A percentile compares a stretch with the other conserved stretches of the same genome.
Conservation (phyloP, 1,140 invertebrate species). For the Zaprionus nigranus region DNA sequence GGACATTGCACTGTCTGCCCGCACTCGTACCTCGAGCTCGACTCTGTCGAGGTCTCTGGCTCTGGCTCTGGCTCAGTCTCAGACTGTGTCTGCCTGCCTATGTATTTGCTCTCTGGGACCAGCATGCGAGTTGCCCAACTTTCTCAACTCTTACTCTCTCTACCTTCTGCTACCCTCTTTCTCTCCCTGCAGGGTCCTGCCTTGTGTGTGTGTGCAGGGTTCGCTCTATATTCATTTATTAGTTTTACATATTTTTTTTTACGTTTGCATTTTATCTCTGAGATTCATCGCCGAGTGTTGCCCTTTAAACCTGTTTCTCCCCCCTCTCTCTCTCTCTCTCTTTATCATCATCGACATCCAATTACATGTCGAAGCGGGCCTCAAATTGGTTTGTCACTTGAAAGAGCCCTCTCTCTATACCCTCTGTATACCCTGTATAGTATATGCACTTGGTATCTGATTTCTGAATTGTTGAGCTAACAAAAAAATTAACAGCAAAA, state of each 20-base stretch:
- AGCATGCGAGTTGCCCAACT: slow-evolving; percentile 51
- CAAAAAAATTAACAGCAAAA: slow-evolving; percentile 25
- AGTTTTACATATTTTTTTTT: slow-evolving; percentile 63
- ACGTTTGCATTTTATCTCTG: slow-evolving; percentile 51
- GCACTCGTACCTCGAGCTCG: slow-evolving; percentile 20
- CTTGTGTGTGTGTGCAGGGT: slow-evolving; percentile 12
- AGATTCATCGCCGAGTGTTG: slow-evolving; percentile 49
- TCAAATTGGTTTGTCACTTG: slow-evolving; percentile 66
- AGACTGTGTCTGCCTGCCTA: slow-evolving; percentile 38
- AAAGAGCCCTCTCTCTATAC: slow-evolving; percentile 15
- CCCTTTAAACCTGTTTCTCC: slow-evolving; percentile 45
- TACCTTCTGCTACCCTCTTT: background rate
- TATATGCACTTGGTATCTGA: background rate
- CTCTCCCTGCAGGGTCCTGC: background rate
- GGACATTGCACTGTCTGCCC: slow-evolving; percentile 69
- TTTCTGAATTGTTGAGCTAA: slow-evolving; percentile 57
- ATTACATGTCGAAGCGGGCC: slow-evolving; percentile 34
- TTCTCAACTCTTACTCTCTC: slow-evolving; percentile 18
- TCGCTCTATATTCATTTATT: slow-evolving; percentile 47
- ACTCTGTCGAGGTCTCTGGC: background rate
- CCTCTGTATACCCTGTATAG: background rate
- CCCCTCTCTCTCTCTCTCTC: background rate
- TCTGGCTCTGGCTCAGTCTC: background rate
- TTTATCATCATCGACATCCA: slow-evolving; percentile 28
- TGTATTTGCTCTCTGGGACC: slow-evolving; percentile 56